Conservation (phyloP, 2,888 invertebrate genomes). For the Entomobrya proxima region DNA sequence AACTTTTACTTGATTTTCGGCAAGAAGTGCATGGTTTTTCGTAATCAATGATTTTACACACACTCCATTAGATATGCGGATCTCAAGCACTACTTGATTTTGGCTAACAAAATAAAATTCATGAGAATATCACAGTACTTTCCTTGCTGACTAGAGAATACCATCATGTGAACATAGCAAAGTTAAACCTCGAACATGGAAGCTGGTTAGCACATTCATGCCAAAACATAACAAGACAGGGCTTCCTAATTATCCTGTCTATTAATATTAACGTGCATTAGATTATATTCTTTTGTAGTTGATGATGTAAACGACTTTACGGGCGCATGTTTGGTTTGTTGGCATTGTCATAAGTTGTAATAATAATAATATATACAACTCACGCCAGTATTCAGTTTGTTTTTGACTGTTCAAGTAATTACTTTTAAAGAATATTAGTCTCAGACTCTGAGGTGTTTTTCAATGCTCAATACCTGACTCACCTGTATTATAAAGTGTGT, state of each 20-base stretch:
- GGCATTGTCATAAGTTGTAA: no score
- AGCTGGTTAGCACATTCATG: slow-evolving; percentile 23
- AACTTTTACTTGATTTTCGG: not conserved
- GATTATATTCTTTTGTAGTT: no score
- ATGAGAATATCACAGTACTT: not conserved
- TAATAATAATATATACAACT: no score
- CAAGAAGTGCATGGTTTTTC: not conserved
- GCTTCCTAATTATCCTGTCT: not conserved
- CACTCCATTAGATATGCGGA: slow-evolving; percentile 39
- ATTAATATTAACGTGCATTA: not conserved
- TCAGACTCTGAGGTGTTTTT: no score
- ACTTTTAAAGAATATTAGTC: no score
- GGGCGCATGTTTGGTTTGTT: no score
- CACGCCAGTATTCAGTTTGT: not conserved
- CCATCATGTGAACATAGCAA: no score
- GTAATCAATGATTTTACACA: no score
- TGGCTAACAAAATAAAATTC: no score
- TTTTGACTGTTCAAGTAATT: not conserved
- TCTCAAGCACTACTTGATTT: slow-evolving; percentile 23
- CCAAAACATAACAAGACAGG: not conserved
- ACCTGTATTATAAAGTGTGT: slow-evolving; percentile 11
- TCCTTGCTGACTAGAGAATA: not conserved
- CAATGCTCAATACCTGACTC: no score
- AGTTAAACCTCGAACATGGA: not conserved
- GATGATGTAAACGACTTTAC: no score